Evolutionary conservation across 2,797 vertebrate species (phyloP), one percentile per base, ranked within the genome.

Genomic region (Apogon hyalosoma): DNA sequence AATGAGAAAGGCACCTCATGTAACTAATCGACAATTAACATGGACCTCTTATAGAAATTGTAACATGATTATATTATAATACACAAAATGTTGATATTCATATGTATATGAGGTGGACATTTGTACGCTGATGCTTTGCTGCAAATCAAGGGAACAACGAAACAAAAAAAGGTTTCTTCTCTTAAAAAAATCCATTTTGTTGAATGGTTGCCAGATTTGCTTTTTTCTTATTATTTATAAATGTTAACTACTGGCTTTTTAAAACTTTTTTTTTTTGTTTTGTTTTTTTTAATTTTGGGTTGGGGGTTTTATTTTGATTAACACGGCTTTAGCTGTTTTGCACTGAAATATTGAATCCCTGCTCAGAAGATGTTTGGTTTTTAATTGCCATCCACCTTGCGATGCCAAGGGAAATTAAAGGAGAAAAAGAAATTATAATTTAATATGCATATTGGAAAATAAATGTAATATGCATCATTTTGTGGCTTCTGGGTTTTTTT

Each of bases 241-340:
- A 11, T 77, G 72, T 90, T 78, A 78, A 85, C 75, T 58, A 82
- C 61, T 82, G 31, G 55, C 63, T 84, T 90, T 88, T 86, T 70
- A 52, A 66, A 56, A 54, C 41, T 1, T 2, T 2, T 49, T 46
- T 59, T 58, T 13, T 41, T 6, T n/a, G n/a, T n/a, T 49, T 42
- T 47, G 14, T 73, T 66, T 86, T 82, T 83, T 79, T 76, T 72
- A 80, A 71, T 13, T 61, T 33, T 2, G 38, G 56, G 62, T 11
- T 15, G 52, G 49, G 39, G 13, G n/a, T 79, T 15, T 79, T 77
- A 77, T 66, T 76, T 79, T 73, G 77, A 85, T 85, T 86, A 88
- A 88, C 84, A 83, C 80, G 46, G 81, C 87, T 91, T 91, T 87
- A 88, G 85, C 87, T 80, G 70, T 88, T 92, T 93, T 92, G 91